Evolutionary conservation across 2,797 vertebrate species (phyloP).

Genomic region (Silurus lanzhouensis): DNA sequence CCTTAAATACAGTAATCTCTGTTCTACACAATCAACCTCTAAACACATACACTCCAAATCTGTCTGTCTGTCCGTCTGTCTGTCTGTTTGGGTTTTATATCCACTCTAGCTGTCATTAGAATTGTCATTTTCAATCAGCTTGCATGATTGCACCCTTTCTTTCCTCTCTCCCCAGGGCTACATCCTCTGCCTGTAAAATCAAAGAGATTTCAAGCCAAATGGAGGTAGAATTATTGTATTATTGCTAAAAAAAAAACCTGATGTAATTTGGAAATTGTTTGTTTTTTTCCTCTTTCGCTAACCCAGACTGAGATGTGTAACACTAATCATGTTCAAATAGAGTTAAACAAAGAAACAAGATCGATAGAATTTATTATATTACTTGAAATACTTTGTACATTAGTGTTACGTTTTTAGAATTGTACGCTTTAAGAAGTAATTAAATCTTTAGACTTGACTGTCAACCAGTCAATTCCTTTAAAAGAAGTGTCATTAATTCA

Average conservation of each 20-base stretch:
- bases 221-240: background rate
- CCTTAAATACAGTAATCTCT: background rate
- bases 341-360: constrained; percentile 8
- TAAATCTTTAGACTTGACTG: background rate
- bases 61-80: background rate
- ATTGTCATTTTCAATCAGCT: constrained; percentile 21
- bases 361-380: background rate
- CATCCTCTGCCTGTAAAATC: constrained; percentile 13
- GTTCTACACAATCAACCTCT: background rate
- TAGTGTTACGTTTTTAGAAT: background rate
- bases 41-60: background rate
- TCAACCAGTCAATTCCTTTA: background rate
- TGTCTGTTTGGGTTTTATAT: background rate
- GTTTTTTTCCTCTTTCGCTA: background rate
- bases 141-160: background rate
- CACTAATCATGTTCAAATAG: background rate
- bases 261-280: constrained; percentile 2
- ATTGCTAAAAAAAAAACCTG: background rate
- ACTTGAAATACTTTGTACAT: background rate
- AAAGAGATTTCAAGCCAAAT: constrained; percentile 1
- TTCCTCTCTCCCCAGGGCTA: constrained; percentile 18
- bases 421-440: background rate
- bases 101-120: constrained; percentile 3
- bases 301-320: background rate
- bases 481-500: background rate